These are phyloP conservation scores for Schizopygopsis pylzovi DNA, from an alignment of 2,797 vertebrate genomes.

Conservation along the genomic window DNA sequence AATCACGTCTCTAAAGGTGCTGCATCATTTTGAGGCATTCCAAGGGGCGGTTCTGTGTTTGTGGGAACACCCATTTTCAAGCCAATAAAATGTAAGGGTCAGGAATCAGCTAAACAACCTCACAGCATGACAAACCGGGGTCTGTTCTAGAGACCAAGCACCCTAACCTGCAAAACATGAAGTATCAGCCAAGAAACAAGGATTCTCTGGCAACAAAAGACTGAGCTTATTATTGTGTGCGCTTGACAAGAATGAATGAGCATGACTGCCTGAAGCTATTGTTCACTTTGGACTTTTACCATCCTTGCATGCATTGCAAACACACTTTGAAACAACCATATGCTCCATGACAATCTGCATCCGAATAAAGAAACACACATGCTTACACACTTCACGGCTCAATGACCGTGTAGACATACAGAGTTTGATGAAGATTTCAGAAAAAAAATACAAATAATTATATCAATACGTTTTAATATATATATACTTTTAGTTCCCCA, in stretches of 20 bases:
- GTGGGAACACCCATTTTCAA: not conserved
- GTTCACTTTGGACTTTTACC: constrained; percentile 27
- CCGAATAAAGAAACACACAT: constrained; percentile 7
- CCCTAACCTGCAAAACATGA: constrained; percentile 4
- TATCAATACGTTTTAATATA: no score
- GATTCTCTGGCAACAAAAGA: constrained; percentile 11
- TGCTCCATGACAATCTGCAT: constrained; percentile 30
- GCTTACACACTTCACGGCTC: constrained; percentile 1
- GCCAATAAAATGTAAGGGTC: not conserved
- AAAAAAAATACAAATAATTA: no score
- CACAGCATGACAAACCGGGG: constrained; percentile 1
- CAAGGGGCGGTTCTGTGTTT: not conserved
- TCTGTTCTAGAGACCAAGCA: not conserved
- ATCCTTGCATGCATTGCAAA: constrained; percentile 20
- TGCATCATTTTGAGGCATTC: constrained; percentile 47
- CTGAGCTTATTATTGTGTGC: not conserved
- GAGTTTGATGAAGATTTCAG: constrained; percentile 20
- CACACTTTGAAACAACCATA: constrained; percentile 19
- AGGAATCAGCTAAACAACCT: not conserved
- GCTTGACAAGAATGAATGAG: constrained; percentile 28
- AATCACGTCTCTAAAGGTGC: constrained; percentile 43
- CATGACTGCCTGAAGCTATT: constrained; percentile 21
- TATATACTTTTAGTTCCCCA: no score
- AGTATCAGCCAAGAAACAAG: not conserved
- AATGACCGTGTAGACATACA: not conserved